Base-by-base conservation (phyloP, 2,113 vertebrate genomes). In the Gymnarchus niloticus region DNA sequence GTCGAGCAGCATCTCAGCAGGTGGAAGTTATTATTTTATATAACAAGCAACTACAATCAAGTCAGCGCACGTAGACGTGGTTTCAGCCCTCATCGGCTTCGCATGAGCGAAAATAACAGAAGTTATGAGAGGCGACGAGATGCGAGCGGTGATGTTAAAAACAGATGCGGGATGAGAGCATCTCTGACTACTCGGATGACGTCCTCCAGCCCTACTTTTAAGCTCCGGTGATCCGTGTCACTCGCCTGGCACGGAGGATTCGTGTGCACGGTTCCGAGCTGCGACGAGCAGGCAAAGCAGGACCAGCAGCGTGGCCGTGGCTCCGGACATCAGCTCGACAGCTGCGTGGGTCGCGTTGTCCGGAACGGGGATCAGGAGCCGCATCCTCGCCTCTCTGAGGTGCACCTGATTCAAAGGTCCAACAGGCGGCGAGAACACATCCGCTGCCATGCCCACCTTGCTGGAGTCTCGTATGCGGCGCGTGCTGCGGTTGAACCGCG, bases 161-260 rank as follows among this genome's bases (percentile, higher is more conserved):
- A 14, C 61, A 69, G 61, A 37, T 69, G 14, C n/a, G n/a, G n/a
- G 23, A 33, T 17, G 61, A 14, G 3, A 28, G 59, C 25, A 28
- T 65, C n/a, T 28, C n/a, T 28, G n/a, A 65, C 59, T 65, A 28
- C 33, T 33, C n/a, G 9, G 14, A n/a, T 28, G 25, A 9, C 14
- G 59, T 33, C 59, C n/a, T 65, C 25, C 59, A 65, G 25, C 77
- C n/a, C 48, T 17, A 25, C n/a, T 7, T 21, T 81, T 12, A 8
- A 21, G 28, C n/a, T 19, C 23, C 12, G 3, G 76, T 8, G 76
- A 48, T 81, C 9, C 44, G 49, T 9, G 54, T 73, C 73, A 82
- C 87, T 94, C 92, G 96, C 98, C 98, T 93, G 97, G 97, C 87
- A 97, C 90, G 2, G 93, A 90, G 6, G 96, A 93, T 1, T 88